These are phyloP conservation scores for Trichonephila inaurata DNA, from an alignment of 1,140 invertebrate genomes.

Conservation along the genomic window DNA sequence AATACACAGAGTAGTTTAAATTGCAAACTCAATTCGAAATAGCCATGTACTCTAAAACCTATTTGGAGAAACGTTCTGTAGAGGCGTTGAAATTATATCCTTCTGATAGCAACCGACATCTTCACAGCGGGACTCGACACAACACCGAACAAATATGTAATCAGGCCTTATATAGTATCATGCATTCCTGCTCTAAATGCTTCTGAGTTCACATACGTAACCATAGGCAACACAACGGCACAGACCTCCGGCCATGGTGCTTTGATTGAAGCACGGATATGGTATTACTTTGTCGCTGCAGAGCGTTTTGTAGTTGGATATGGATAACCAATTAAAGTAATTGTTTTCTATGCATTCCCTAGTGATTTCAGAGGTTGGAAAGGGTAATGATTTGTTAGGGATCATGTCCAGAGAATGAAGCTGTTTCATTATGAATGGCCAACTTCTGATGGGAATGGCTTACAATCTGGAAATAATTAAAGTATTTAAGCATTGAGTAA, in stretches of 20 bases:
- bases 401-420: neutral
- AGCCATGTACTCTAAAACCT: neutral
- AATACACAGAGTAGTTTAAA: neutral
- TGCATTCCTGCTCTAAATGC: conserved; percentile 34
- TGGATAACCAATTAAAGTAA: conserved; percentile 36
- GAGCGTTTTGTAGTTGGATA: conserved; percentile 24
- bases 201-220: neutral
- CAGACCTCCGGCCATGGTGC: neutral
- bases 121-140: neutral
- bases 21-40: conserved; percentile 15
- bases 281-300: neutral
- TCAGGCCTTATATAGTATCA: neutral
- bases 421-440: neutral
- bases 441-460: neutral
- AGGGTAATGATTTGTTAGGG: neutral
- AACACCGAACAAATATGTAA: conserved; percentile 18
- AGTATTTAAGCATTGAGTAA: too few relatives aligned
- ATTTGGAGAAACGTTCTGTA: neutral
- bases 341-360: conserved; percentile 7
- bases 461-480: too few relatives aligned
- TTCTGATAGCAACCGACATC: neutral
- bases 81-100: conserved; percentile 20
- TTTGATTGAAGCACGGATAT: conserved; percentile 40
- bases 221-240: conserved; percentile 22
- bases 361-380: neutral